Base-by-base conservation (phyloP, 2,797 vertebrate species). In the Acrocephalus scirpaceus region DNA sequence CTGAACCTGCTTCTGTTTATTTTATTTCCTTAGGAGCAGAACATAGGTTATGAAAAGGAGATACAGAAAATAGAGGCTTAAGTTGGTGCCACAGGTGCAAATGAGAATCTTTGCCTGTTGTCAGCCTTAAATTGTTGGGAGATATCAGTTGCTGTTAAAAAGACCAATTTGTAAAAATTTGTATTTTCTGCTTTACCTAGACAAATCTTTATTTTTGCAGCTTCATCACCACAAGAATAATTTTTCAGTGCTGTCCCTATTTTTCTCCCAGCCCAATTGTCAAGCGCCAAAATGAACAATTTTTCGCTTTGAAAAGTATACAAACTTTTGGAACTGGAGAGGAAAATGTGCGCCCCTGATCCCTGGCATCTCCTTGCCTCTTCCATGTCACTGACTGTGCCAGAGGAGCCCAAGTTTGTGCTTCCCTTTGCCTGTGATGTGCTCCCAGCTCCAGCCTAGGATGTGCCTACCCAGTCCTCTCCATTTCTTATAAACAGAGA, bases 231-330 rank as follows among this genome's bases (percentile, higher is more conserved):
- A 29, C 25, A 87, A 64, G 50, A 73, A 88, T 71, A 2, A 34
- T 79, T 93, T 92, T 78, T 76, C 45, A 85, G 36, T 67, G 26
- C 13, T 32, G 7, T 76, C 3, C 0, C 16, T 69, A 53, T 75
- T 96, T 87, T 86, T 93, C 74, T 93, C 13, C 19, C 11, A 14
- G 32, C 32, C 29, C 65, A 93, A 57, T 32, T 82, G 67, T 67
- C 11, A 6, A 64, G 29, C 86, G 44, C n/a, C 42, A 81, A 88
- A 95, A 79, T 50, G 51, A 93, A 70, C 16, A 34, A 38, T 73
- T 78, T 88, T 93, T 90, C 45, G 64, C 53, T 81, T 92, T 64
- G 60, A 78, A 79, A 95, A 90, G 91, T 53, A 62, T 7, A 23
- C 30, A 57, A 16, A 76, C 18, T 66, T 82, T 60, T 85, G 60